Evolutionary conservation across 2,113 vertebrate species (phyloP).

Genomic region (Pyxicephalus adspersus): DNA sequence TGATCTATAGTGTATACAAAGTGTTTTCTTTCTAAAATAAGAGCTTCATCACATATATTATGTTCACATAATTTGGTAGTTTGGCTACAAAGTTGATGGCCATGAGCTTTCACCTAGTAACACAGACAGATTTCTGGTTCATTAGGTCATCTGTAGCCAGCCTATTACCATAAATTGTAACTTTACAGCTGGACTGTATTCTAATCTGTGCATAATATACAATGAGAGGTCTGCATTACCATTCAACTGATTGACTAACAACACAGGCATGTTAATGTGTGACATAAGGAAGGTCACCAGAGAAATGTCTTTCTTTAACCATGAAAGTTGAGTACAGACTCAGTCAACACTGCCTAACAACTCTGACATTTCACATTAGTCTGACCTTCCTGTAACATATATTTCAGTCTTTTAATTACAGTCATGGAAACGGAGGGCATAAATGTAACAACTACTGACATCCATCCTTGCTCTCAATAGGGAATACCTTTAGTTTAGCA

Average conservation of each 20-base stretch:
- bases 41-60: too few relatives aligned
- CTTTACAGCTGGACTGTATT: background rate
- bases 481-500: background rate
- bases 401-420: conserved; percentile 19
- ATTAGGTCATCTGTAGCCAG: background rate
- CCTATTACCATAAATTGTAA: background rate
- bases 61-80: too few relatives aligned
- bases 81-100: background rate
- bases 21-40: too few relatives aligned
- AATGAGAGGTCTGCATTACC: conserved; percentile 23
- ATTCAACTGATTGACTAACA: conserved; percentile 31
- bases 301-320: conserved; percentile 35
- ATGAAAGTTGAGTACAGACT: conserved; percentile 31
- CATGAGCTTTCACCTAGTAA: background rate
- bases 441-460: conserved; percentile 38
- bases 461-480: conserved; percentile 7
- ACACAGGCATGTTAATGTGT: conserved; percentile 34
- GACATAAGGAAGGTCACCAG: conserved; percentile 31
- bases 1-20: too few relatives aligned
- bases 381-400: conserved; percentile 45
- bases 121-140: background rate
- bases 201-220: background rate
- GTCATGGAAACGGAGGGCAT: conserved; percentile 14
- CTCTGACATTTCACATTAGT: conserved; percentile 37
- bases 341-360: conserved; percentile 31